Evolutionary conservation across 2,797 vertebrate genomes (phyloP).

Genomic region (Tolypeutes matacus): DNA sequence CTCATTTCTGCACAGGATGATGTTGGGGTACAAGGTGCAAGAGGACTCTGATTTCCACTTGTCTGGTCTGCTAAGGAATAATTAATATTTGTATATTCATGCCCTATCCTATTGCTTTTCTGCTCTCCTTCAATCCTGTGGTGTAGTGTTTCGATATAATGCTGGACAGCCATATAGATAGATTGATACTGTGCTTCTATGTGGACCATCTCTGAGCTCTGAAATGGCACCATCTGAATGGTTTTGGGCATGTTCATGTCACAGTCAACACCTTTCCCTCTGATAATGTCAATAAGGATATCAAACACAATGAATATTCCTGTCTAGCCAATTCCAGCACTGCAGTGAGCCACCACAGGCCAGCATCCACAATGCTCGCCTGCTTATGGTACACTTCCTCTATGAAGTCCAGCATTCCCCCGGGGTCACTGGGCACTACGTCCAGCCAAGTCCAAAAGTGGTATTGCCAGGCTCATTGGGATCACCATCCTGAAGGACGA

Average conservation of each 20-base stretch:
- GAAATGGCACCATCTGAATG: conserved; percentile 98
- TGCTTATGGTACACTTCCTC: no score
- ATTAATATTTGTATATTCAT: conserved; percentile 99
- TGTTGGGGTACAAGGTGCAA: conserved; percentile 96
- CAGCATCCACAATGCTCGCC: no score
- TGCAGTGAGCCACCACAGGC: no score
- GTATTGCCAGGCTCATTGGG: no score
- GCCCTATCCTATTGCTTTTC: conserved; percentile 99
- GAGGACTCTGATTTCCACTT: conserved; percentile 96
- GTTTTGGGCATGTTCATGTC: conserved; percentile 59
- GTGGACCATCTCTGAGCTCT: conserved; percentile 99
- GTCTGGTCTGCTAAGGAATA: conserved; percentile 97
- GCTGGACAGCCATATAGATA: conserved; percentile 99
- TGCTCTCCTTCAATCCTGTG: conserved; percentile 97
- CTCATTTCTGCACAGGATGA: conserved; percentile 96
- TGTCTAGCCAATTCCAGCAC: no score
- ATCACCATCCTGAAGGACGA: no score
- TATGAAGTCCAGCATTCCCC: no score
- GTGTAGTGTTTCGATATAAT: conserved; percentile 98
- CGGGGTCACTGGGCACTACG: no score
- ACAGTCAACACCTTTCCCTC: no score
- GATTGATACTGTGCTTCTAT: conserved; percentile 99
- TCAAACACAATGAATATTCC: no score
- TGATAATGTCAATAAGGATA: no score
- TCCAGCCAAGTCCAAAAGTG: no score